Evolutionary conservation across 1,140 invertebrate genomes (phyloP).

Genomic region (Anastrepha ludens): DNA sequence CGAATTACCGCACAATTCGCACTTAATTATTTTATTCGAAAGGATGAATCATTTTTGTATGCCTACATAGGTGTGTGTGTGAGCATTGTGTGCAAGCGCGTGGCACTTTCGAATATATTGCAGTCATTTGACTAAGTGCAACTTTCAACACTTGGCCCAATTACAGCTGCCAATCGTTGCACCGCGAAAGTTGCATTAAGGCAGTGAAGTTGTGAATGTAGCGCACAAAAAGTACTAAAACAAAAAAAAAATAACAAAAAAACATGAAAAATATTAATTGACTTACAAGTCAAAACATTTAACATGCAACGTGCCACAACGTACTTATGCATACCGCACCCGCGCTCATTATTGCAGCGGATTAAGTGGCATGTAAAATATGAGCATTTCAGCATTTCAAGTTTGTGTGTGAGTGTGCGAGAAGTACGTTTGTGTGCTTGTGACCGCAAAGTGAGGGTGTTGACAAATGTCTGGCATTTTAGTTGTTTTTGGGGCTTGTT

Average conservation of each 20-base stretch:
- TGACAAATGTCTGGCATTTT: slow-evolving; percentile 24
- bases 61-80: not conserved
- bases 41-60: not conserved
- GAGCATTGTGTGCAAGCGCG: not conserved
- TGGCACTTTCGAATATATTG: not conserved
- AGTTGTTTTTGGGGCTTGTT: not conserved
- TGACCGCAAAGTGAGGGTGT: slow-evolving; percentile 50
- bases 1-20: slow-evolving; percentile 48
- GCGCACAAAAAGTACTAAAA: not conserved
- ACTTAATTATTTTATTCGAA: slow-evolving; percentile 38
- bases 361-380: slow-evolving; percentile 52
- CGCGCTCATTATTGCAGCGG: not conserved
- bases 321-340: slow-evolving; percentile 1
- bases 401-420: not conserved
- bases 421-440: not conserved
- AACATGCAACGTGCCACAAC: slow-evolving; percentile 44
- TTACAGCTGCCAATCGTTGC: slow-evolving; percentile 6
- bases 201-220: not conserved
- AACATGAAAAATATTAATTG: slow-evolving; percentile 49
- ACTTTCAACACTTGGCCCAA: slow-evolving; percentile 49
- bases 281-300: slow-evolving; percentile 52
- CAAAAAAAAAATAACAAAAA: not conserved
- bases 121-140: slow-evolving; percentile 45
- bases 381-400: not conserved
- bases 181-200: not conserved